phyloP scores from a whole-genome alignment of 2,797 vertebrate species.

The Tragelaphus eurycerus region DNA sequence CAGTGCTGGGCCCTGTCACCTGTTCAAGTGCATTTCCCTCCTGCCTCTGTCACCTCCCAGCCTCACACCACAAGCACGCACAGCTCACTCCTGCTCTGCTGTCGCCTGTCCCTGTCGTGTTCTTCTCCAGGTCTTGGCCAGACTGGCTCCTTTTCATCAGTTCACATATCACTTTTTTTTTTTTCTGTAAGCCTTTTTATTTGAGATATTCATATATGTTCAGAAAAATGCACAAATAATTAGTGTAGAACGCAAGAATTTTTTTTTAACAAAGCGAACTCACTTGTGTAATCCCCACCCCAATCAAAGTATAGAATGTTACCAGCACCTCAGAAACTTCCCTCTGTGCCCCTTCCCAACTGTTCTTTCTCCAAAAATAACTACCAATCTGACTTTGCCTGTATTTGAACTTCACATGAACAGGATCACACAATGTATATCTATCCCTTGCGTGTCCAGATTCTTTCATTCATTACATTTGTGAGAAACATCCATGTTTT shows the following conservation, averaged over 20 bases:
- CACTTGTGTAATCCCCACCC: background rate
- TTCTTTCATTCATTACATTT: background rate
- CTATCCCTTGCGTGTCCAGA: background rate
- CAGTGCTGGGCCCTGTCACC: background rate
- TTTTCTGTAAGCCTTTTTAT: background rate
- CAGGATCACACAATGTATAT: background rate
- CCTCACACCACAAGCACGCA: fast-evolving
- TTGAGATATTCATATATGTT: background rate
- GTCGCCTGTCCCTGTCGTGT: background rate
- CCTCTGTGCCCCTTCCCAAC: background rate
- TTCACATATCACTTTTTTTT: background rate
- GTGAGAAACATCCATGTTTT: background rate
- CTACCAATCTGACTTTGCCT: background rate
- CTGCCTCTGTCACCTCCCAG: background rate
- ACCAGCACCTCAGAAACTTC: background rate
- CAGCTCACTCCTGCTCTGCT: background rate
- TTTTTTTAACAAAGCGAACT: background rate
- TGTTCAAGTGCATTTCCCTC: background rate
- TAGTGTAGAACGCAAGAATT: background rate
- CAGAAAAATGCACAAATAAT: background rate
- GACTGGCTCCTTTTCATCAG: background rate
- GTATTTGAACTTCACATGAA: background rate
- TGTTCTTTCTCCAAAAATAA: background rate
- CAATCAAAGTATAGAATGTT: background rate
- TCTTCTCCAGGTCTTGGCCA: background rate